phyloP scores from a whole-genome alignment of 1,140 invertebrate species.

The Macrosteles quadrilineatus region DNA sequence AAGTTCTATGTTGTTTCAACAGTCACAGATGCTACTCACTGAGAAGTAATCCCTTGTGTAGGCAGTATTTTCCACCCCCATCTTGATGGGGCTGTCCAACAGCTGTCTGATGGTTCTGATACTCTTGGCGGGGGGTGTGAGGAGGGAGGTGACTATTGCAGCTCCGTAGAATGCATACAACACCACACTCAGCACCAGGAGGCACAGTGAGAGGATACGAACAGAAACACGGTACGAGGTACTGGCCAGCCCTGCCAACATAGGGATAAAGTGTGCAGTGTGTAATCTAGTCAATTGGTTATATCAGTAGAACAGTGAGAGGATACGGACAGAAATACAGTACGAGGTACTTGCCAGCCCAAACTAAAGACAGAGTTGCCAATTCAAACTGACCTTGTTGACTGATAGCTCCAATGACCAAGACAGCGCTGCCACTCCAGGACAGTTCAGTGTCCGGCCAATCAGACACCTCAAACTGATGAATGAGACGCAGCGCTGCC shows the following conservation, averaged over 20 bases:
- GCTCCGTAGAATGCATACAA: constrained; percentile 30
- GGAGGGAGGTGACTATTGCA: constrained; percentile 25
- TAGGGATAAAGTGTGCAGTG: not conserved
- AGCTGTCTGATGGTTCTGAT: constrained; percentile 23
- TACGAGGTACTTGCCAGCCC: not conserved
- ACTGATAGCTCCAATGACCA: constrained; percentile 14
- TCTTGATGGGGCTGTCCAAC: constrained; percentile 6
- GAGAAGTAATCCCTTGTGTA: constrained; percentile 28
- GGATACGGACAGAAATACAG: not conserved
- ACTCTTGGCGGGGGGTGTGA: constrained; percentile 20
- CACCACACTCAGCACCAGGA: constrained; percentile 22
- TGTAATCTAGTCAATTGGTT: not conserved
- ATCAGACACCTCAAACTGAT: not conserved
- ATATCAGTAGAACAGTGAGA: constrained; percentile 11
- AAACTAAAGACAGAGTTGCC: too few relatives aligned
- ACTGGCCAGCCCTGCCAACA: constrained; percentile 11
- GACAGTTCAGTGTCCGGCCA: constrained; percentile 18
- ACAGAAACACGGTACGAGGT: not conserved
- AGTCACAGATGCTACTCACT: too few relatives aligned
- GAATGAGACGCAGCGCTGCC: not conserved
- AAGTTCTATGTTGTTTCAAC: too few relatives aligned
- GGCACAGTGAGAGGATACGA: constrained; percentile 11
- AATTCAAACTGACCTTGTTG: constrained; percentile 15
- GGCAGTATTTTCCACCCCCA: constrained; percentile 22
- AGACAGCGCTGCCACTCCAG: constrained; percentile 16